Evolutionary conservation across 23 tunicate species (phyloP).

Genomic region (Oikopleura albicans): DNA sequence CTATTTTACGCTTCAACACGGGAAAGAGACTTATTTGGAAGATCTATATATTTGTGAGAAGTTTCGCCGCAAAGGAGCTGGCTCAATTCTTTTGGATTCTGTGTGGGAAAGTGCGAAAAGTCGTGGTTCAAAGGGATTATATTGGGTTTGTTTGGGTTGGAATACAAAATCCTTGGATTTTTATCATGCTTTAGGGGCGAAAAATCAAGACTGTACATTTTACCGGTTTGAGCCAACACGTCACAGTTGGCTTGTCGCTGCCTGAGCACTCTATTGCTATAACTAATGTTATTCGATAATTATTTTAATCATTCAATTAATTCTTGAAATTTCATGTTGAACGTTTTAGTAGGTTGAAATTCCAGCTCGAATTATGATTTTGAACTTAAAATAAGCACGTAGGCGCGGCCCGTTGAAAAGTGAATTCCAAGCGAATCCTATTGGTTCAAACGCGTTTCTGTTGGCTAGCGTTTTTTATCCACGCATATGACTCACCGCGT

Average conservation of each 20-base stretch:
- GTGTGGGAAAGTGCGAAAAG: background rate
- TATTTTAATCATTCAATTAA: too few species aligned
- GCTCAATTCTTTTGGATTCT: background rate
- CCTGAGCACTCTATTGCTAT: too few species aligned
- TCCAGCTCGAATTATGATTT: too few species aligned
- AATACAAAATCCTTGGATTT: background rate
- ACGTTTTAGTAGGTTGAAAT: too few species aligned
- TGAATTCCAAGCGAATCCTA: too few species aligned
- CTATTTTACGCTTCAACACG: background rate
- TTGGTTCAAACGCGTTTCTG: too few species aligned
- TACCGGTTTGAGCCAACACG: background rate
- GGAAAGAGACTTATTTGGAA: background rate
- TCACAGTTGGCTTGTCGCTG: background rate
- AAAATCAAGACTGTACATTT: background rate
- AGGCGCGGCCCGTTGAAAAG: too few species aligned
- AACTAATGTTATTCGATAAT: too few species aligned
- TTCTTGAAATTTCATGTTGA: too few species aligned
- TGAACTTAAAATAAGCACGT: too few species aligned
- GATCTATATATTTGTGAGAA: background rate
- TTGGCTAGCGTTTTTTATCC: too few species aligned
- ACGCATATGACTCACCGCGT: too few species aligned
- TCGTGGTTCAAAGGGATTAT: background rate
- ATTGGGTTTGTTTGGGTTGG: background rate
- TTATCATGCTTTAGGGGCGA: background rate
- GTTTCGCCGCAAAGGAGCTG: background rate